Percentiles rank a stretch among this genome's conserved stretches.
phyloP scores from a whole-genome alignment of 1,140 invertebrate genomes.

The Monomorium pharaonis region DNA sequence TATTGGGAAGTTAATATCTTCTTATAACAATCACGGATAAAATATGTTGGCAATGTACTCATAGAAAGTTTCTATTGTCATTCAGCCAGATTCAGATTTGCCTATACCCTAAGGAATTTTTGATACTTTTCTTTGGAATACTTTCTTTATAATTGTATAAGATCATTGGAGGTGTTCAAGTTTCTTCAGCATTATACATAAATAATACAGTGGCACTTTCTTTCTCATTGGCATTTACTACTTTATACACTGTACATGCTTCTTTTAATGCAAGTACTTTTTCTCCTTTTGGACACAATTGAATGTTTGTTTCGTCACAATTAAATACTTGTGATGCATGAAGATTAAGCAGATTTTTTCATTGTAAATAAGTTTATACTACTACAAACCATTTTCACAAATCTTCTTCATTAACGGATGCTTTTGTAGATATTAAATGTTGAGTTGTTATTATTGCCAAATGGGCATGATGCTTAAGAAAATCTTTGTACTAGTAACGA shows the following conservation, averaged over 20 bases:
- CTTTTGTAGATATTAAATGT: not conserved
- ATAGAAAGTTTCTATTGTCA: constrained; percentile 74
- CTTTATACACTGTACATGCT: constrained; percentile 66
- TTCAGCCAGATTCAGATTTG: constrained; percentile 75
- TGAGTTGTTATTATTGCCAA: not conserved
- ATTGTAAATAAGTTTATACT: constrained; percentile 56
- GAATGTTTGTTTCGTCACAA: constrained; percentile 72
- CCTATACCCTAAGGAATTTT: constrained; percentile 76
- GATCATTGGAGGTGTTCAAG: constrained; percentile 74
- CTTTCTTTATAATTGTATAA: constrained; percentile 75
- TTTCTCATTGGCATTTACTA: constrained; percentile 39
- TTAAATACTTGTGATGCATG: constrained; percentile 66
- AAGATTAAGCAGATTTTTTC: constrained; percentile 54
- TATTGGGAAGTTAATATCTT: constrained; percentile 72
- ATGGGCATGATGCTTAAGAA: not conserved
- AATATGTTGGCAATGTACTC: constrained; percentile 82
- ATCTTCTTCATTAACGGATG: not conserved
- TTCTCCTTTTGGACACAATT: constrained; percentile 68
- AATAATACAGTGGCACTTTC: constrained; percentile 76
- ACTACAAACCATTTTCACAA: constrained; percentile 72
- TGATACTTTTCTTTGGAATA: constrained; percentile 71
- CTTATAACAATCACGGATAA: constrained; percentile 69
- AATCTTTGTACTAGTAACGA: not conserved
- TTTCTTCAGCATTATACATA: constrained; percentile 73
- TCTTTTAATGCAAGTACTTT: constrained; percentile 74